These are phyloP conservation scores for Enteromius unitaeniatus DNA, from an alignment of 2,797 vertebrate genomes.

Conservation along the genomic window DNA sequence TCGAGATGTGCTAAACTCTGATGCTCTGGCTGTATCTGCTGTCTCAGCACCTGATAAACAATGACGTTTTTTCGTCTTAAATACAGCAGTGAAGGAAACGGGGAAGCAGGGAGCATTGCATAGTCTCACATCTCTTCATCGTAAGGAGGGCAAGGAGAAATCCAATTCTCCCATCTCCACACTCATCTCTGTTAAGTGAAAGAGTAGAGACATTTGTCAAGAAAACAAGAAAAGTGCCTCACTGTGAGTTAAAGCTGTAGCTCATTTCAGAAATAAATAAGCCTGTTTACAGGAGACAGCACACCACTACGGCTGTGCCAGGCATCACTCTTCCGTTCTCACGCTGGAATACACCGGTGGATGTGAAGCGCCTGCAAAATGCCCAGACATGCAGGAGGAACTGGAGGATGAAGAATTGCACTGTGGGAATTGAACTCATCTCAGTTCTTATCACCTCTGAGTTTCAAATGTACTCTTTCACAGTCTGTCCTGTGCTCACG, in stretches of 20 bases:
- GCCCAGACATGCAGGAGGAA: constrained; percentile 21
- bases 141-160: constrained; percentile 12
- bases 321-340: neutral
- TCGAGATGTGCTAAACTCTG: neutral
- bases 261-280: constrained; percentile 43
- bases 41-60: constrained; percentile 32
- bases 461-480: constrained; percentile 33
- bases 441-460: constrained; percentile 28
- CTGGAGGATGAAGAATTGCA: constrained; percentile 33
- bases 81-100: constrained; percentile 5
- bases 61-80: neutral
- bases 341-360: neutral
- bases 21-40: constrained; percentile 16
- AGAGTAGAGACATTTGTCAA: constrained; percentile 46
- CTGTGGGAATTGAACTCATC: constrained; percentile 39
- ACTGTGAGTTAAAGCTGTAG: constrained; percentile 40
- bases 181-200: constrained; percentile 3
- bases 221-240: constrained; percentile 38
- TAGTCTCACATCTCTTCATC: constrained; percentile 16
- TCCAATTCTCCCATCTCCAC: constrained; percentile 16
- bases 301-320: constrained; percentile 14
- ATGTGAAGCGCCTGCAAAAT: constrained; percentile 17
- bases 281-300: constrained; percentile 26
- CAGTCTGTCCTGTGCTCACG: constrained; percentile 3
- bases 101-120: neutral